Conservation (phyloP, 2,888 invertebrate species). For the Andricus curvator region DNA sequence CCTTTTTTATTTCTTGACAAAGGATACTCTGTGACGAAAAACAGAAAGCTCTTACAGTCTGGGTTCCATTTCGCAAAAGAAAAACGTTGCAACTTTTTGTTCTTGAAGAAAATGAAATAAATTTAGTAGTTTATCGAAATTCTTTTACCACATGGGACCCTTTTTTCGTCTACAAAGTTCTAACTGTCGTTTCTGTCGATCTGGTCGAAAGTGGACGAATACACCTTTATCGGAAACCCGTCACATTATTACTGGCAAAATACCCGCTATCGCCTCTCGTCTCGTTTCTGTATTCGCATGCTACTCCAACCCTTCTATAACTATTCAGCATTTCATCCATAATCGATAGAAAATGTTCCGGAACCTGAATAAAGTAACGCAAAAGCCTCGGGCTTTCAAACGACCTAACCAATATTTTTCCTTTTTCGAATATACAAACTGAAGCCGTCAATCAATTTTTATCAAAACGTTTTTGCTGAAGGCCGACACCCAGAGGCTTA, state of each 20-base stretch:
- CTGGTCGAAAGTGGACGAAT: not conserved
- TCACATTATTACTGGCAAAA: conserved; percentile 61
- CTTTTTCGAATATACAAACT: not conserved
- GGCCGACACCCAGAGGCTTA: not conserved
- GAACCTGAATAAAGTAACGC: conserved; percentile 45
- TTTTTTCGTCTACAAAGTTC: conserved; percentile 5
- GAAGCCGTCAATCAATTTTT: not conserved
- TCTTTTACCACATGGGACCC: conserved; percentile 9
- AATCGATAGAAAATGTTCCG: conserved; percentile 47
- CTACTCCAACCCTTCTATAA: conserved; percentile 25
- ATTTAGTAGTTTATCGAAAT: not conserved
- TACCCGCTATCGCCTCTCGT: conserved; percentile 52
- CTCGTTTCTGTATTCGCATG: conserved; percentile 17
- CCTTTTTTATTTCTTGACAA: not conserved
- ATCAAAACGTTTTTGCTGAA: not conserved
- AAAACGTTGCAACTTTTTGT: not conserved
- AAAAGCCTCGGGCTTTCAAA: not conserved
- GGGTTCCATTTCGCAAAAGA: conserved; percentile 3
- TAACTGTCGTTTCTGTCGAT: conserved; percentile 1
- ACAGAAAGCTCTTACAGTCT: not conserved
- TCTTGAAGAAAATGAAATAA: not conserved
- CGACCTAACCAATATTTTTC: not conserved
- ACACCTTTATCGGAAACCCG: conserved; percentile 47
- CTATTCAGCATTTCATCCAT: conserved; percentile 49
- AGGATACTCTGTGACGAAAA: conserved; percentile 20